phyloP scores from a whole-genome alignment of 2,888 invertebrate species.

The Mythimna albipuncta region DNA sequence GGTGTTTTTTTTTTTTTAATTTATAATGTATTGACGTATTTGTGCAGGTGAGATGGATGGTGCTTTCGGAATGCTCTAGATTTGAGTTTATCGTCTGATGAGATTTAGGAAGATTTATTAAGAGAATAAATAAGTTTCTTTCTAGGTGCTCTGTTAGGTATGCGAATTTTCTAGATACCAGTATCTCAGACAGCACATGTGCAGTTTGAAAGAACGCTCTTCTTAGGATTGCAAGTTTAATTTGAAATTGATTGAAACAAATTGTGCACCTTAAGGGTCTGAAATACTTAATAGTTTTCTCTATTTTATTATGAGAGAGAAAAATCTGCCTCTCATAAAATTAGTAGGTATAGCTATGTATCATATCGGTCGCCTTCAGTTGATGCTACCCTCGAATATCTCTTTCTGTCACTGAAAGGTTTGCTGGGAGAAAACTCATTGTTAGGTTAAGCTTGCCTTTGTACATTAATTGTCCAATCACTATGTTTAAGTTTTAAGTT shows the following conservation, averaged over 20 bases:
- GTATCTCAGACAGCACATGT: not conserved
- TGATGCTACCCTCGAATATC: too few species aligned
- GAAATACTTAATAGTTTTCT: not conserved
- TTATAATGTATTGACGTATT: constrained; percentile 67
- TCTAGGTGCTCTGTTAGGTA: constrained; percentile 35
- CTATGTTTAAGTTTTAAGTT: too few species aligned
- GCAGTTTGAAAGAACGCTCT: not conserved
- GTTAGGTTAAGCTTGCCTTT: too few species aligned
- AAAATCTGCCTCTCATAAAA: not conserved
- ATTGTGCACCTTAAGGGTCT: not conserved
- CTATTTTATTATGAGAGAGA: not conserved
- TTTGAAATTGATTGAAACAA: not conserved
- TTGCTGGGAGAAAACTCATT: too few species aligned
- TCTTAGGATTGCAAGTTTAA: not conserved
- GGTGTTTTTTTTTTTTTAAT: constrained; percentile 63
- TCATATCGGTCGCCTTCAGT: too few species aligned
- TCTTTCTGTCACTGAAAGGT: too few species aligned
- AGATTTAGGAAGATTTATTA: constrained; percentile 62
- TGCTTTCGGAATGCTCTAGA: constrained; percentile 62
- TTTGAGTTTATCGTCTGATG: constrained; percentile 62
- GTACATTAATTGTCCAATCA: too few species aligned
- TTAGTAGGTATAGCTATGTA: too few species aligned
- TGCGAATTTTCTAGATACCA: constrained; percentile 30
- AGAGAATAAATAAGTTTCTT: constrained; percentile 49
- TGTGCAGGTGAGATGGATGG: constrained; percentile 67